These are phyloP conservation scores for Stramonita haemastoma DNA, from an alignment of 2,888 invertebrate species.

Conservation along the genomic window DNA sequence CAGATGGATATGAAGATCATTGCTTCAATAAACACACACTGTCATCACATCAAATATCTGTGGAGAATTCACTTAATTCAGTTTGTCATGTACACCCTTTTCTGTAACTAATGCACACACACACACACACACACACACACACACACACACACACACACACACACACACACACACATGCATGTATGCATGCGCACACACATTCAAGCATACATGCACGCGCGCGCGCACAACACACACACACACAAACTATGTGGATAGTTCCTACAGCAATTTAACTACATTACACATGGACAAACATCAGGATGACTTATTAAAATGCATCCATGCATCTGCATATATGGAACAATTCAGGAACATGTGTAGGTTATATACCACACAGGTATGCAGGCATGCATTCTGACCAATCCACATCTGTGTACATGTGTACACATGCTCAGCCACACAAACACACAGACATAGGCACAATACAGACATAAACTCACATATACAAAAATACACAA, in stretches of 20 bases:
- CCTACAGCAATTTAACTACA: too few species aligned
- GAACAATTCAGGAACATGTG: too few species aligned
- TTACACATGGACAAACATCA: too few species aligned
- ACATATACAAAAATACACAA: not conserved
- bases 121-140: conserved; percentile 9
- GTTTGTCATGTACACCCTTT: not conserved
- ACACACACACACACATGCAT: not conserved
- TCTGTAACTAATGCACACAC: not conserved
- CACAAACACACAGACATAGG: not conserved
- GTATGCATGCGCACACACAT: not conserved
- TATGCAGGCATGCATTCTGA: too few species aligned
- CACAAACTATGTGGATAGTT: too few species aligned
- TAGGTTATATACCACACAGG: too few species aligned
- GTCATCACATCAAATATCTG: too few species aligned
- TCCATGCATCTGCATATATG: too few species aligned
- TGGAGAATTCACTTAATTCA: not conserved
- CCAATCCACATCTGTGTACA: too few species aligned
- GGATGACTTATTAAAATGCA: too few species aligned
- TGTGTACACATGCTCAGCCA: not conserved
- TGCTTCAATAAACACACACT: not conserved
- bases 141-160: conserved; percentile 8
- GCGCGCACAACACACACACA: too few species aligned
- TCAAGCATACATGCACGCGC: too few species aligned
- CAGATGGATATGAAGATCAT: not conserved
- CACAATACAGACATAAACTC: not conserved